Base-by-base conservation (phyloP, 2,888 invertebrate genomes). In the Syrphus vitripennis region DNA sequence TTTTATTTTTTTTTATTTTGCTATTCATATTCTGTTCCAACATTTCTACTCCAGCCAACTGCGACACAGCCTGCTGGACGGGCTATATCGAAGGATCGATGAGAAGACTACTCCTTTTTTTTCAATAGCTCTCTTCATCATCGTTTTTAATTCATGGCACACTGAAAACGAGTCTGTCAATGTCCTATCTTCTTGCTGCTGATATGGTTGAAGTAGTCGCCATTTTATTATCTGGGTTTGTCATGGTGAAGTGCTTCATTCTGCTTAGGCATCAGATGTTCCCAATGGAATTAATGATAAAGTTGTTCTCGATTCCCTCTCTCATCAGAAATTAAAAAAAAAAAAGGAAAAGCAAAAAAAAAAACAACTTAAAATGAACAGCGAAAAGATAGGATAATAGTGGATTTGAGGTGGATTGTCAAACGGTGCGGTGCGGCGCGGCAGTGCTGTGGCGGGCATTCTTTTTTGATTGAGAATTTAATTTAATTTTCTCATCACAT, bases 61-160 rank as follows among this genome's bases (percentile, higher is more conserved):
- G 21, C 42, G 42, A 63, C 29, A 63, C 63, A 34, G 50, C 9
- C 48, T 21, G 26, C 6, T 14, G 24, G 53, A 26, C 26, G 26
- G n/a, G 45, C 19, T 9, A 1, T n/a, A n/a, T n/a, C n/a, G n/a
- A 26, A 31, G 16, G 31, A 55, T 6, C n/a, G n/a, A n/a, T n/a
- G n/a, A n/a, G 19, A 16, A 19, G 24, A 40, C 26, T 74, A 42
- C 19, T 65, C n/a, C n/a, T n/a, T n/a, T n/a, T n/a, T 61, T 61
- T 34, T 80, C 16, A 34, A 42, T n/a, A 37, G 45, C 24, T 48
- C 63, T 57, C 48, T 70, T 72, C 72, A 59, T 72, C 79, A 21
- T 80, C 67, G 75, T 78, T 78, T 83, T 83, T 83, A 83, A 83
- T 83, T 75, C 79, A 80, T 71, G 42, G 55, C 80, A 57, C 70